phyloP scores from a whole-genome alignment of 1,140 invertebrate genomes.

The Drosophila erecta region DNA sequence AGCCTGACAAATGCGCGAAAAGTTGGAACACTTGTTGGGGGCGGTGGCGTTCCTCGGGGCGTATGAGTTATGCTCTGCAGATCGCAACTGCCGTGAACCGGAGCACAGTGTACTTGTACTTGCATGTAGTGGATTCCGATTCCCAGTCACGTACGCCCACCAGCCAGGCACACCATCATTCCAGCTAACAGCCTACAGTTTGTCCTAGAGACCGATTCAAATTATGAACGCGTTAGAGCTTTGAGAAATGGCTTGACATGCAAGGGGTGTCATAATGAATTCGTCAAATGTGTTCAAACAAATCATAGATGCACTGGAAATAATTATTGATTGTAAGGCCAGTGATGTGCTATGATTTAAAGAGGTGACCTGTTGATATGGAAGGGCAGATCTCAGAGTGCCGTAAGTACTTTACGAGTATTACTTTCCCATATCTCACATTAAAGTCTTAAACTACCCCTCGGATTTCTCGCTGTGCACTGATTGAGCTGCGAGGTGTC shows the following conservation, averaged over 20 bases:
- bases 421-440: not conserved
- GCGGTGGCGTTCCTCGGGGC: constrained; percentile 6
- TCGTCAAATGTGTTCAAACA: constrained; percentile 53
- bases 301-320: constrained; percentile 24
- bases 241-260: constrained; percentile 50
- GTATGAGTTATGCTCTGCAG: constrained; percentile 42
- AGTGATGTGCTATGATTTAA: no score
- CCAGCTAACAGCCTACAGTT: not conserved
- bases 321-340: not conserved
- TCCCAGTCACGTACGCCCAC: constrained; percentile 37
- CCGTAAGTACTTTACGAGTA: no score
- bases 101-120: constrained; percentile 15
- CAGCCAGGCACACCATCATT: constrained; percentile 19
- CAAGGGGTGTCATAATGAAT: constrained; percentile 34
- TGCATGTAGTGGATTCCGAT: constrained; percentile 15
- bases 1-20: constrained; percentile 40
- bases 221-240: constrained; percentile 44
- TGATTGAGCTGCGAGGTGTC: constrained; percentile 1
- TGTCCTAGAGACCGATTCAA: constrained; percentile 32
- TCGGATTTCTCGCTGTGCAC: constrained; percentile 2
- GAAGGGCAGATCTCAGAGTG: not conserved
- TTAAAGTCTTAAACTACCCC: not conserved
- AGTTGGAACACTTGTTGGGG: constrained; percentile 23
- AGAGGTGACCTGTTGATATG: not conserved
- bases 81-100: constrained; percentile 26